Conservation (phyloP, 2,888 invertebrate species). For the Cephus spinipes region DNA sequence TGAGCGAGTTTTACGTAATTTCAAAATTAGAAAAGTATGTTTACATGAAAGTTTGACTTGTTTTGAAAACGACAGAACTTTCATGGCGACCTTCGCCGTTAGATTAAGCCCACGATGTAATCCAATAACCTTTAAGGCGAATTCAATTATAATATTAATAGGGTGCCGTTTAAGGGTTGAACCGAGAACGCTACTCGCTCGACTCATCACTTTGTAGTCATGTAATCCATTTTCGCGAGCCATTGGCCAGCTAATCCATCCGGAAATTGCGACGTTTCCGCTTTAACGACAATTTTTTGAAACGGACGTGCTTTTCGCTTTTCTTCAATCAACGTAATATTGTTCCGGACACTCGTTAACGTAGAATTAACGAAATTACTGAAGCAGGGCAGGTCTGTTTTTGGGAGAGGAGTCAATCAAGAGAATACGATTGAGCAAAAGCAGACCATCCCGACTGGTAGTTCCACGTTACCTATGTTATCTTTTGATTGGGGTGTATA, state of each 20-base stretch:
- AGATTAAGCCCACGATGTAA: background rate
- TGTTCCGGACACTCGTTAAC: background rate
- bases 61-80: background rate
- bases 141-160: background rate
- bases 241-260: slow-evolving; percentile 37
- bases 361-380: background rate
- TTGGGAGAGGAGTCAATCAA: background rate
- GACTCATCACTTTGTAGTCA: slow-evolving; percentile 33
- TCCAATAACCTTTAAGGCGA: background rate
- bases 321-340: slow-evolving; percentile 3
- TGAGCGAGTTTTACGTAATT: too few species aligned
- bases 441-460: background rate
- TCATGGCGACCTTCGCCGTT: background rate
- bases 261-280: slow-evolving; percentile 51
- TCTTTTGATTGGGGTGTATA: background rate
- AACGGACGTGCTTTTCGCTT: slow-evolving; percentile 12
- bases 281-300: slow-evolving; percentile 36
- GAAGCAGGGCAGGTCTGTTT: background rate
- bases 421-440: background rate
- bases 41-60: background rate
- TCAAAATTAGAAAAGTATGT: background rate
- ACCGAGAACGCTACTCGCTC: background rate
- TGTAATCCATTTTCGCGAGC: slow-evolving; percentile 47
- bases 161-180: background rate
- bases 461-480: background rate